A percentile compares a stretch with the other conserved stretches of the same genome.
Evolutionary conservation across 1,140 invertebrate species (phyloP).

Genomic region (Eciton burchellii): DNA sequence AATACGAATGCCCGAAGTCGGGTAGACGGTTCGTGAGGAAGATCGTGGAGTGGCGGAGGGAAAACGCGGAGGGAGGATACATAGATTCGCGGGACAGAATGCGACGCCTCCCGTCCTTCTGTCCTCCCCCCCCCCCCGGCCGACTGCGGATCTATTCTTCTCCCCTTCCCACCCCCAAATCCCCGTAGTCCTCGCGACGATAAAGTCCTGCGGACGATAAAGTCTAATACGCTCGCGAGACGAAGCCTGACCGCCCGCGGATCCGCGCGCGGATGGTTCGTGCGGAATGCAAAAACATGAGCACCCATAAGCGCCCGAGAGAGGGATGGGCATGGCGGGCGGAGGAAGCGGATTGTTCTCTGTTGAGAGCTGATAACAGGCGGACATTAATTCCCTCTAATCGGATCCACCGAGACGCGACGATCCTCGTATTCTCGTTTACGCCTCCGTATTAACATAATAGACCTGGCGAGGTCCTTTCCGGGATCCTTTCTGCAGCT

Average conservation of each 20-base stretch:
- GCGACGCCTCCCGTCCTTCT: no score
- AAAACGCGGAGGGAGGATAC: not conserved
- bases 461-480: constrained; percentile 42
- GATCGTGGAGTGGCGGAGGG: not conserved
- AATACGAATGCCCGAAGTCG: constrained; percentile 62
- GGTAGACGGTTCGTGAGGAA: constrained; percentile 50
- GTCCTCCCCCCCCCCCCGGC: not conserved
- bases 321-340: not conserved
- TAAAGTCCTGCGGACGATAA: constrained; percentile 69
- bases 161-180: constrained; percentile 59
- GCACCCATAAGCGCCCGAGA: not conserved
- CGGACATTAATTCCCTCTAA: constrained; percentile 67
- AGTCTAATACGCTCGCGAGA: constrained; percentile 55
- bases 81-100: constrained; percentile 56
- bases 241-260: constrained; percentile 68
- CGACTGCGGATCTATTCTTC: not conserved
- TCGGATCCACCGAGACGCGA: constrained; percentile 46
- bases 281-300: constrained; percentile 64
- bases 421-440: constrained; percentile 28
- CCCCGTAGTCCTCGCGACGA: constrained; percentile 66
- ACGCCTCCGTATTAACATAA: constrained; percentile 57
- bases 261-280: constrained; percentile 62
- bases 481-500: constrained; percentile 26
- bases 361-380: constrained; percentile 65
- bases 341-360: not conserved